Evolutionary conservation across 2,113 vertebrate genomes (phyloP).

Genomic region (Cavia aperea): DNA sequence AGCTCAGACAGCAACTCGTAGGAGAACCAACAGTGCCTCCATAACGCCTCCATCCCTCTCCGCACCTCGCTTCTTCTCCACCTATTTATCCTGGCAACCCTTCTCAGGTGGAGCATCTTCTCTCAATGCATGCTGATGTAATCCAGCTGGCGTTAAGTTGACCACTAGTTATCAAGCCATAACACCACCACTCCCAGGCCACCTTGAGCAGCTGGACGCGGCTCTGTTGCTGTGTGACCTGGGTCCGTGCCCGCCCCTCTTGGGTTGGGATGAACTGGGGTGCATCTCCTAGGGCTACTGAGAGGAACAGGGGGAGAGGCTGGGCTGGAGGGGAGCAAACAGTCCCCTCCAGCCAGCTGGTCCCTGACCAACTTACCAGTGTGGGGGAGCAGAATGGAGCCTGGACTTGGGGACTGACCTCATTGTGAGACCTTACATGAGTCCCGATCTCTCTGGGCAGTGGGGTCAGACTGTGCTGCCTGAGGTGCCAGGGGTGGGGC

Average conservation of each 20-base stretch:
- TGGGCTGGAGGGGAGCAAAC: background rate
- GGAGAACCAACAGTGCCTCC: too few relatives aligned
- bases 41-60: too few relatives aligned
- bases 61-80: too few relatives aligned
- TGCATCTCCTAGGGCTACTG: background rate
- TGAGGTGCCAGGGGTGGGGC: background rate
- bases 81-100: too few relatives aligned
- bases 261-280: background rate
- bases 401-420: background rate
- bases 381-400: background rate
- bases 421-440: background rate
- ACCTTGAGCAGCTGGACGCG: too few relatives aligned
- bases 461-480: background rate
- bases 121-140: too few relatives aligned
- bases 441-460: background rate
- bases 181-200: background rate
- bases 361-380: background rate
- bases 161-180: too few relatives aligned
- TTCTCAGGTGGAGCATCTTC: too few relatives aligned
- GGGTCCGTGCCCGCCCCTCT: background rate
- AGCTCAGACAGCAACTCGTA: too few relatives aligned
- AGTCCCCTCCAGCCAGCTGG: background rate
- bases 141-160: too few relatives aligned
- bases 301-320: background rate
- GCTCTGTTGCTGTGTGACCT: background rate